Evolutionary conservation across 2,888 invertebrate species (phyloP).

Genomic region (Homarus gammarus): DNA sequence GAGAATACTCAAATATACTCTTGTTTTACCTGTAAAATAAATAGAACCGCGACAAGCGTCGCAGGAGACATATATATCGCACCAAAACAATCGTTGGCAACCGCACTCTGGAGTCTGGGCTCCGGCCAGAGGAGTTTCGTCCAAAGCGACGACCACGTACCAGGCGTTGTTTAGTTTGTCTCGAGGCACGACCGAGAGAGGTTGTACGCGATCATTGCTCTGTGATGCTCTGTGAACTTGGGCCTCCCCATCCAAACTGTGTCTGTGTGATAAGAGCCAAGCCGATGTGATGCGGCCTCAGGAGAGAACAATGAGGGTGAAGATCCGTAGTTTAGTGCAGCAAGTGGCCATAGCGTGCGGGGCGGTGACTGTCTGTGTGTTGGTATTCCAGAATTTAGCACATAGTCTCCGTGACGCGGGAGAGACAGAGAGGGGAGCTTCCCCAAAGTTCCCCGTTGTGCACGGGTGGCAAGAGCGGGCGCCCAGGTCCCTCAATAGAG

Average conservation of each 20-base stretch:
- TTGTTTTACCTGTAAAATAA: no score
- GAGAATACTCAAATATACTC: no score
- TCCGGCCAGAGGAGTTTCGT: background rate
- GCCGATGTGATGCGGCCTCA: conserved; percentile 60
- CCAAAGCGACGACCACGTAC: background rate
- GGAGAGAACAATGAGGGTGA: conserved; percentile 70
- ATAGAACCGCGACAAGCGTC: no score
- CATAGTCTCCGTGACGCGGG: background rate
- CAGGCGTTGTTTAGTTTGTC: conserved; percentile 39
- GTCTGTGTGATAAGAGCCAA: background rate
- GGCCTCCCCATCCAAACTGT: background rate
- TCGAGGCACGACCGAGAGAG: conserved; percentile 17
- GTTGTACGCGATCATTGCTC: background rate
- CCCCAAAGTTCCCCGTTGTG: conserved; percentile 19
- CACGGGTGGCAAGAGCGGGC: conserved; percentile 65
- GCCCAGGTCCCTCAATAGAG: conserved; percentile 59
- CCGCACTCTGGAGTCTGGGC: background rate
- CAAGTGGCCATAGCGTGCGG: conserved; percentile 39
- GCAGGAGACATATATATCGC: background rate
- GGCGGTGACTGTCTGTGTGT: conserved; percentile 50
- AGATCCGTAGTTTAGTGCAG: conserved; percentile 59
- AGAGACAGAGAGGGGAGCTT: background rate
- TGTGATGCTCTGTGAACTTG: conserved; percentile 39
- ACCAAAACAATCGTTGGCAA: conserved; percentile 29
- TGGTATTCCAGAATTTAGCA: conserved; percentile 59